Base-by-base conservation (phyloP, 2,797 vertebrate genomes). In the Myiotriccus ornatus region DNA sequence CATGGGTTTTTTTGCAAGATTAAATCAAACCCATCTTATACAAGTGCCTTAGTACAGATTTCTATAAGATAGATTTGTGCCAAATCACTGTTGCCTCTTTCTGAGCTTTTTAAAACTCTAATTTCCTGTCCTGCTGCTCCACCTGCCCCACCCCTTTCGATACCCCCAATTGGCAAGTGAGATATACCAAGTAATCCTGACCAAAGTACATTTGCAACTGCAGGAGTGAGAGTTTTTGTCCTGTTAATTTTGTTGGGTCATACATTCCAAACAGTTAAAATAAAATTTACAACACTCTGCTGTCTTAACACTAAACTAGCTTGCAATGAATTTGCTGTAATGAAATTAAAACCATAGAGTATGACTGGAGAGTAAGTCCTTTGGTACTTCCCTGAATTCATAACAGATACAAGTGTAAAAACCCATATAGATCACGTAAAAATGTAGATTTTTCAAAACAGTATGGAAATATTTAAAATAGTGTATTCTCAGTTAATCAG, bases 281-380 rank as follows among this genome's bases (percentile, higher is more conserved):
- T 75, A 92, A 97, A 97, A 97, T 97, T 96, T 97, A 97, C 16
- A 84, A 30, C 78, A 93, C 67, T 27, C 49, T 91, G n/a, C 65
- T 85, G 67, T 84, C 86, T 97, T 93, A 90, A 90, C 55, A 94
- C 53, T 90, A 97, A 96, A 95, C 3, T 62, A 94, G 17, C 50
- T 95, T 94, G 78, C 57, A 96, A 93, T 96, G 82, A 96, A 95
- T 97, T 97, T 89, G 14, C 47, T 90, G 95, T 97, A 96, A 97
- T 95, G 87, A 97, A 97, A 97, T 96, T 96, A 97, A 97, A 97
- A 43, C 75, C 64, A 60, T 65, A 50, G 37, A 84, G 14, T 92
- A 92, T 91, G 71, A 94, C 74, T 79, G 46, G 53, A 95, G 57
- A 94, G 25, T 52, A 73, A 85, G 55, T 84, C 56, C 44, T 97